Conservation (phyloP, 2,797 vertebrate species). For the Pseudomugil tenellus region DNA sequence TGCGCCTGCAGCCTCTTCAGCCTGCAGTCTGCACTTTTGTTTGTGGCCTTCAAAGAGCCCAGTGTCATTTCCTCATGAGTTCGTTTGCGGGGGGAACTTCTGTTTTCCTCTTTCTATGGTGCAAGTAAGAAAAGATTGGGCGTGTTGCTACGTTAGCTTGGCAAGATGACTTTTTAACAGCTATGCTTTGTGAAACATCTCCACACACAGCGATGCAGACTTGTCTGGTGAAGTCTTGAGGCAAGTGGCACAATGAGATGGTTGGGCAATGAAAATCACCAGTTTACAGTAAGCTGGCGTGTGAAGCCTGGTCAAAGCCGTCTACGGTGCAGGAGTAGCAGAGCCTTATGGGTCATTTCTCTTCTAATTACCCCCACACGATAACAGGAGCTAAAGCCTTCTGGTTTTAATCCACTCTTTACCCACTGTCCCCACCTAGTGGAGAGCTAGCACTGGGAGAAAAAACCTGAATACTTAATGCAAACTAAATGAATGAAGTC, state of each 20-base stretch:
- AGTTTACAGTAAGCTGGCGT: conserved; percentile 72
- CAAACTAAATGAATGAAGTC: not conserved
- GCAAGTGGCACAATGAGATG: conserved; percentile 30
- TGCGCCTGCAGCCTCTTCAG: conserved; percentile 83
- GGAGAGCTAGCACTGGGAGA: conserved; percentile 33
- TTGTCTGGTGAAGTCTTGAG: conserved; percentile 27
- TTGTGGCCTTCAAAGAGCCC: conserved; percentile 5
- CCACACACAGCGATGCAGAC: conserved; percentile 16
- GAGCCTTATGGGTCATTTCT: conserved; percentile 74
- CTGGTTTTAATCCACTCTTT: conserved; percentile 21
- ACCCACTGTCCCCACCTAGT: conserved; percentile 72
- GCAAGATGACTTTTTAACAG: conserved; percentile 13
- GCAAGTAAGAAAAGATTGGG: conserved; percentile 15
- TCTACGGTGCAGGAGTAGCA: conserved; percentile 59
- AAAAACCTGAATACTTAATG: not conserved
- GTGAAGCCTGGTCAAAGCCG: conserved; percentile 62
- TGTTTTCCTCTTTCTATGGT: conserved; percentile 50
- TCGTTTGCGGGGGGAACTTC: conserved; percentile 61
- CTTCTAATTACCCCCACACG: conserved; percentile 68
- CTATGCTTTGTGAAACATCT: conserved; percentile 22
- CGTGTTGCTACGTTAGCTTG: not conserved
- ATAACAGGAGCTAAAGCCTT: conserved; percentile 32
- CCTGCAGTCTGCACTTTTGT: conserved; percentile 72
- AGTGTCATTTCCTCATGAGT: conserved; percentile 61
- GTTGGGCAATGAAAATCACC: conserved; percentile 60